These are phyloP conservation scores for Branchellion lobata DNA, from an alignment of 2,888 invertebrate genomes.

Conservation along the genomic window DNA sequence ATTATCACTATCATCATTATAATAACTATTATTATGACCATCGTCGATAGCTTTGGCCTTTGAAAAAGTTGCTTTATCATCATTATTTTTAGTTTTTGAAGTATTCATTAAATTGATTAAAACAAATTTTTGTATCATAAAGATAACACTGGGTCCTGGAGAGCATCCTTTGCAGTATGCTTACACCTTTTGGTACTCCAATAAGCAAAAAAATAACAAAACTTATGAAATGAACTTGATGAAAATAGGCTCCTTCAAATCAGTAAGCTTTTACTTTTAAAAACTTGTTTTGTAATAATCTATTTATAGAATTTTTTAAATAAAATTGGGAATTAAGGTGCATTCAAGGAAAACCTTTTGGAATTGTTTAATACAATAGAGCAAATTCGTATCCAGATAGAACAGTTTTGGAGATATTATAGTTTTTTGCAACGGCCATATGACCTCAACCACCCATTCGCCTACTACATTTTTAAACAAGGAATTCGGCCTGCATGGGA, in stretches of 20 bases:
- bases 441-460: constrained; percentile 83
- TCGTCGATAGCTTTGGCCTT: no score
- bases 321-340: constrained; percentile 81
- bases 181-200: constrained; percentile 88
- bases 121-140: no score
- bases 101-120: no score
- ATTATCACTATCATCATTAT: no score
- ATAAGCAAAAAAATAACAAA: constrained; percentile 68
- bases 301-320: background rate
- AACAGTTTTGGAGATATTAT: constrained; percentile 97
- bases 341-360: no score
- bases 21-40: no score
- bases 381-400: constrained; percentile 78
- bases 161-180: constrained; percentile 90
- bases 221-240: constrained; percentile 79
- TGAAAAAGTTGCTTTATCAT: no score
- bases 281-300: background rate
- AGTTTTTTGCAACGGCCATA: constrained; percentile 85
- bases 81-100: no score
- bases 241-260: constrained; percentile 68
- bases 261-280: constrained; percentile 55
- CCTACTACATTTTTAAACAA: constrained; percentile 93
- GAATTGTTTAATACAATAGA: no score
- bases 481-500: constrained; percentile 99
- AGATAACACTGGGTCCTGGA: constrained; percentile 60